Evolutionary conservation across 2,113 vertebrate species (phyloP).

Genomic region (Pollimyrus isidori): DNA sequence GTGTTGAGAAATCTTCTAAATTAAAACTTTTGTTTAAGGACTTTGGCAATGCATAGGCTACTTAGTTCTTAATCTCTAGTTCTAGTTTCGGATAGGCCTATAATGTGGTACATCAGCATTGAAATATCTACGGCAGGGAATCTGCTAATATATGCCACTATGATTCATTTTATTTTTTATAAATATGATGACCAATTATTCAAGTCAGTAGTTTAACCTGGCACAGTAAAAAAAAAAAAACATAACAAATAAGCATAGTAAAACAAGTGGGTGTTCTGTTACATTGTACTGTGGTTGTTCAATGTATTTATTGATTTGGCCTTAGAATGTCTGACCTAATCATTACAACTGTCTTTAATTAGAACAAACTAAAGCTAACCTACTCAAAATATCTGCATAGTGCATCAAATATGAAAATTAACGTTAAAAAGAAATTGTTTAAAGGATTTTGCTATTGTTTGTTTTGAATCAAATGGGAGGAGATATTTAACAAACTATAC

Average conservation of each 20-base stretch:
- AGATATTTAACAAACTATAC: neutral
- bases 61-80: neutral
- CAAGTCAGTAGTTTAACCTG: neutral
- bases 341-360: neutral
- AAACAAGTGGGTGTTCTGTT: neutral
- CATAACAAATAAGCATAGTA: neutral
- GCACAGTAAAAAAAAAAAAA: neutral
- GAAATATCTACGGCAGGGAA: neutral
- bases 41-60: neutral
- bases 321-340: neutral
- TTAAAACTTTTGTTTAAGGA: neutral
- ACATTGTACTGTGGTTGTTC: neutral
- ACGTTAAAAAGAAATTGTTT: neutral
- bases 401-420: neutral
- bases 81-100: neutral
- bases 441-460: neutral
- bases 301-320: neutral
- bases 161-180: neutral
- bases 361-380: neutral
- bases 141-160: neutral
- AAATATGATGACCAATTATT: neutral
- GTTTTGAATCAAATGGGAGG: neutral
- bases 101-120: neutral
- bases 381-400: neutral
- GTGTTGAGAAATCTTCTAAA: neutral